Conservation (phyloP, 1,140 invertebrate species). For the Lasaia peninsularis region DNA sequence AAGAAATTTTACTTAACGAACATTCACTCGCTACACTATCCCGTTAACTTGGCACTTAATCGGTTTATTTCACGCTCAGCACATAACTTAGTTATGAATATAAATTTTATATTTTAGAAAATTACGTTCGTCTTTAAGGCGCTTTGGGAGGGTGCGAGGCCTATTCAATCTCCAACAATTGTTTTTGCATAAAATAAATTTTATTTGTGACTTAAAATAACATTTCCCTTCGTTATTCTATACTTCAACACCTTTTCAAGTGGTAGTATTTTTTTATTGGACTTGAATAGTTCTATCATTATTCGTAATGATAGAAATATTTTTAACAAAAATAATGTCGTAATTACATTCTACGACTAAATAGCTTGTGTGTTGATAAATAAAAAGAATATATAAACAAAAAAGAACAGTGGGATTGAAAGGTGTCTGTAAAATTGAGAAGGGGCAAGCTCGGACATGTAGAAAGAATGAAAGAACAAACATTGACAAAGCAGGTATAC, state of each 20-base stretch:
- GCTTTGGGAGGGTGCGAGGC: neutral
- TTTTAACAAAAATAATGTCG: too few species aligned
- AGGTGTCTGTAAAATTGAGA: too few species aligned
- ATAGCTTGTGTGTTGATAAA: neutral
- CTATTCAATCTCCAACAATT: neutral
- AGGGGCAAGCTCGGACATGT: too few species aligned
- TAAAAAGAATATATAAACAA: too few species aligned
- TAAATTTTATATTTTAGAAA: constrained; percentile 33
- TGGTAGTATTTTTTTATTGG: too few species aligned
- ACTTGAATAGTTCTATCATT: too few species aligned
- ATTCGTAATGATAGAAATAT: too few species aligned
- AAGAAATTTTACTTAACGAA: neutral
- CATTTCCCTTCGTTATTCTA: neutral
- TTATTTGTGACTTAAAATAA: constrained; percentile 5
- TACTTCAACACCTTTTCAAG: too few species aligned
- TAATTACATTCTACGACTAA: too few species aligned
- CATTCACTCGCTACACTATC: constrained; percentile 17
- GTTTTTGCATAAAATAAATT: neutral
- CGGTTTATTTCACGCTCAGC: constrained; percentile 35
- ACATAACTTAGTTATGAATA: constrained; percentile 34
- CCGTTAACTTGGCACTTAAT: constrained; percentile 35
- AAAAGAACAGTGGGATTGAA: too few species aligned
- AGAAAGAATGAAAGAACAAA: too few species aligned
- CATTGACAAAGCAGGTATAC: too few species aligned
- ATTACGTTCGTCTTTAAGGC: constrained; percentile 13